Evolutionary conservation across 2,888 invertebrate genomes (phyloP), one percentile per base, ranked within the genome.

Genomic region (Pasiphila rectangulata): DNA sequence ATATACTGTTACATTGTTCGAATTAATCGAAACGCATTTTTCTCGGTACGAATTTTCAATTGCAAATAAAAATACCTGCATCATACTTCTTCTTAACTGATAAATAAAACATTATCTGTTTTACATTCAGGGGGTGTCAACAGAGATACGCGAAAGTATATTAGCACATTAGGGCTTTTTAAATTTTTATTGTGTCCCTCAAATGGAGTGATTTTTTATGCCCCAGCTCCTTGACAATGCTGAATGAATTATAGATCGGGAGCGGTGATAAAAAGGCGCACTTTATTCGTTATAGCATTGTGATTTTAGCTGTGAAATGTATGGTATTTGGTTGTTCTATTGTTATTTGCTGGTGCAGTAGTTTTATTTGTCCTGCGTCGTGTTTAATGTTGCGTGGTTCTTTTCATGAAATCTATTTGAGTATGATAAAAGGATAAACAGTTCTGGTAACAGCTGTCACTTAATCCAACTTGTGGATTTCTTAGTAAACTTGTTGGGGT

Each of bases 131-230:
- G 52, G 54, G 59, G 61, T 66, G 67, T 62, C 64, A 58, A 59
- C 64, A 57, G 47, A 43, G 41, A 44, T 36, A 41, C 50, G 49
- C n/a, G n/a, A n/a, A n/a, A 58, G 54, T 67, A 59, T 63, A 62
- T 67, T 66, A 49, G 59, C 57, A 56, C 50, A 60, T 64, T 67
- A 66, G 59, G 61, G 64, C 57, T 54, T 49, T 56, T 61, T 56
- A 46, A 48, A 49, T 51, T 49, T 62, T 54, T 56, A 63, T 67
- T 72, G 60, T 73, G 62, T 70, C 65, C 69, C 68, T 74, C 66
- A 67, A 74, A 75, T 74, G 72, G 61, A 64, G 67, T 63, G 70
- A 60, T 67, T 69, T 65, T 71, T 73, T 62, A 44, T 59, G 56
- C 57, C 55, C 50, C 16, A 29, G 50, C 45, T 45, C 49, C 43